A percentile compares a stretch with the other conserved stretches of the same genome.
Evolutionary conservation across 2,888 invertebrate genomes (phyloP).

Genomic region (Euzophera pinguis): DNA sequence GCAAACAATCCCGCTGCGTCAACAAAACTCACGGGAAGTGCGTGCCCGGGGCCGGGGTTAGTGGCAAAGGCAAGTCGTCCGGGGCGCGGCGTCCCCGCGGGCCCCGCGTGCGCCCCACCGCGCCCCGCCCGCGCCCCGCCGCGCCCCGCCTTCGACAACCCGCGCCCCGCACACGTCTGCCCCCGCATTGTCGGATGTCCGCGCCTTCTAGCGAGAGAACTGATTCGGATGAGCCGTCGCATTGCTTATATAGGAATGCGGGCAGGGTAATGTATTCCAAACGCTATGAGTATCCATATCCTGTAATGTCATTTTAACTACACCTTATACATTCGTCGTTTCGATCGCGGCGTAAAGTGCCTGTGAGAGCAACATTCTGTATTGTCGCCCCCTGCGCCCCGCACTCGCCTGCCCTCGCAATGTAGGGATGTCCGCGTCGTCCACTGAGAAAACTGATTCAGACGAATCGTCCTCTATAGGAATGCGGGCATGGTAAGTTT

Average conservation of each 20-base stretch:
- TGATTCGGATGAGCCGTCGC: constrained; percentile 64
- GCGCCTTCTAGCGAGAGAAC: constrained; percentile 67
- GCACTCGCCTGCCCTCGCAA: no score
- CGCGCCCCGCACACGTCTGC: constrained; percentile 14
- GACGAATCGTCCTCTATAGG: no score
- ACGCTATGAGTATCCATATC: no score
- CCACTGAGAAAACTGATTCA: no score
- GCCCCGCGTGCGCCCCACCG: constrained; percentile 17
- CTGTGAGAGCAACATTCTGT: no score
- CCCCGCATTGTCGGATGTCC: constrained; percentile 39
- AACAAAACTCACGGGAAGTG: constrained; percentile 40
- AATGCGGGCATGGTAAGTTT: no score
- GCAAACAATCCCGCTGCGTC: constrained; percentile 49
- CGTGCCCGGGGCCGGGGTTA: constrained; percentile 31
- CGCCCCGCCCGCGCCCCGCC: constrained; percentile 47
- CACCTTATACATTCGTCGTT: no score
- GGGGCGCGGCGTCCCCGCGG: constrained; percentile 26
- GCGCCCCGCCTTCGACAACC: constrained; percentile 27
- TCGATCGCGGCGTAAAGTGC: no score
- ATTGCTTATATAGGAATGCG: constrained; percentile 43
- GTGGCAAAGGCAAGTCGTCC: constrained; percentile 27
- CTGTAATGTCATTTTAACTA: no score
- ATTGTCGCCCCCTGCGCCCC: no score
- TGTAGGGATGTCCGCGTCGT: no score
- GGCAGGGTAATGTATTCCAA: no score